Percentiles rank a stretch among this genome's conserved stretches.
Conservation (phyloP, 1,140 invertebrate species). For the Aphelinus atriplicis region DNA sequence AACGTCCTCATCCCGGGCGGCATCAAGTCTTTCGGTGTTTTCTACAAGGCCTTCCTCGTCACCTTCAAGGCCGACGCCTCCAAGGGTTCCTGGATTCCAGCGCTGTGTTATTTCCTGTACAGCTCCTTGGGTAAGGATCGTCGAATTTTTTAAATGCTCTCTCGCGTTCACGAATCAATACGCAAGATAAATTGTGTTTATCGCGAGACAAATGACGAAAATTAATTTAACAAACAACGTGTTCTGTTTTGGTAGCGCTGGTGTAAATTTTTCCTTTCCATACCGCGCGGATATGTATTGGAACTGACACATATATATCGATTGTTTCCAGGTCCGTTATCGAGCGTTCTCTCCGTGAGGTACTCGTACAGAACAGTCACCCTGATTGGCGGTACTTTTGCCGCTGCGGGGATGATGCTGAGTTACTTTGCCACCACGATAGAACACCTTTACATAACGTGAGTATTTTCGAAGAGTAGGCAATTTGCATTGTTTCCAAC, state of each 20-base stretch:
- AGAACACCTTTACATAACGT: constrained; percentile 81
- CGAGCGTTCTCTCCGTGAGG: constrained; percentile 87
- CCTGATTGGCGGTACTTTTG: constrained; percentile 84
- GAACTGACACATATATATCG: too few species aligned
- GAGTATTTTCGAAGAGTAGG: constrained; percentile 41
- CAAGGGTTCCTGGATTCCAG: constrained; percentile 84
- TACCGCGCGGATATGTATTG: too few species aligned
- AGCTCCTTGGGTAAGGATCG: constrained; percentile 78
- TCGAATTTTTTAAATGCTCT: neutral
- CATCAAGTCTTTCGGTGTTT: constrained; percentile 87
- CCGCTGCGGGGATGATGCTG: constrained; percentile 85
- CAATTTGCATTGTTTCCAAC: too few species aligned
- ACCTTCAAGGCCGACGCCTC: constrained; percentile 77
- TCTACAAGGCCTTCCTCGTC: constrained; percentile 82
- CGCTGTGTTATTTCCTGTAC: constrained; percentile 86
- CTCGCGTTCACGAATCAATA: neutral
- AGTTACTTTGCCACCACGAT: constrained; percentile 85
- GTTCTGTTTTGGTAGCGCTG: too few species aligned
- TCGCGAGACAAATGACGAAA: neutral
- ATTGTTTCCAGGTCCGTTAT: constrained; percentile 80
- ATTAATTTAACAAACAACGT: too few species aligned
- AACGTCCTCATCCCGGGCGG: constrained; percentile 86
- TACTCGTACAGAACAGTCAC: constrained; percentile 93
- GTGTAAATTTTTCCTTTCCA: too few species aligned
- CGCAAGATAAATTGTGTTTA: neutral